A percentile compares a stretch with the other conserved stretches of the same genome.
These are phyloP conservation scores for Colius striatus DNA, from an alignment of 2,113 vertebrate species.

Conservation along the genomic window DNA sequence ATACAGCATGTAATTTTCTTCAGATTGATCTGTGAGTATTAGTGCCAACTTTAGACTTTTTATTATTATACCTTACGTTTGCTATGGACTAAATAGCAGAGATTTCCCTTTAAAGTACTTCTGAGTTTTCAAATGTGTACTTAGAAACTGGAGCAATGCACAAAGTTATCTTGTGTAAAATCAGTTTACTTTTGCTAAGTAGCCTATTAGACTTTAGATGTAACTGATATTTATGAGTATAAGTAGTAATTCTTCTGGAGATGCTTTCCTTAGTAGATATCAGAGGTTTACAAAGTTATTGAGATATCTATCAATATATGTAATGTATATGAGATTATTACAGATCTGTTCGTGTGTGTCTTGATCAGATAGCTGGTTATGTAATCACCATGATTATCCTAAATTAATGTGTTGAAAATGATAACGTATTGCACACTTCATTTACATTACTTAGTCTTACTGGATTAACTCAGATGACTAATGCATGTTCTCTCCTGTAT, in stretches of 20 bases:
- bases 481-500: neutral
- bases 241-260: neutral
- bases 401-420: conserved; percentile 21
- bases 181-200: neutral
- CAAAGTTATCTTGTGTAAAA: neutral
- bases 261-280: neutral
- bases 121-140: neutral
- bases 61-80: neutral
- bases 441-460: conserved; percentile 33
- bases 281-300: neutral
- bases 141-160: neutral
- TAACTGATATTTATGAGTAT: neutral
- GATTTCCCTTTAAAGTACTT: neutral
- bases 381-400: conserved; percentile 23
- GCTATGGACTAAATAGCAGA: neutral
- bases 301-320: neutral
- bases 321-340: neutral
- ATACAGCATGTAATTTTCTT: conserved; percentile 26
- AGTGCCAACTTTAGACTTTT: conserved; percentile 7
- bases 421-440: neutral
- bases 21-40: neutral
- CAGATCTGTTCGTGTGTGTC: neutral
- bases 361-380: neutral
- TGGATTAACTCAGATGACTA: neutral
- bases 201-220: neutral